A percentile compares a stretch with the other conserved stretches of the same genome.
Conservation (phyloP, 2,113 vertebrate genomes). For the Oreamnos americanus region DNA sequence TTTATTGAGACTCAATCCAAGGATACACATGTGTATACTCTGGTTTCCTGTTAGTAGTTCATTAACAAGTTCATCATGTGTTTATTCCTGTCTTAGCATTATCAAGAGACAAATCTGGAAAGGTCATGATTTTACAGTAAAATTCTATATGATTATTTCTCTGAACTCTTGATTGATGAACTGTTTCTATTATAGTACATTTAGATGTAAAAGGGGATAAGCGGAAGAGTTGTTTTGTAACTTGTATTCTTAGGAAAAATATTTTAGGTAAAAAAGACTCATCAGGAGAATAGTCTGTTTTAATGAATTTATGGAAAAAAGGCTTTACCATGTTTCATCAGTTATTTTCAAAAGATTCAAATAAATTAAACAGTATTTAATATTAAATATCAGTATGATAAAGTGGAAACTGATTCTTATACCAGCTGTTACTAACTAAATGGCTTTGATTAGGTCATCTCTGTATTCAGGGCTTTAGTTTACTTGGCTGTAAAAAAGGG, state of each 20-base stretch:
- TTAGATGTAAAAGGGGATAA: background rate
- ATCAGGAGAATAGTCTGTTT: background rate
- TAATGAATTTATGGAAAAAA: background rate
- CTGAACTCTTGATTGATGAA: background rate
- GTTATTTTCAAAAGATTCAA: constrained; percentile 35
- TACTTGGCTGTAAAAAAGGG: background rate
- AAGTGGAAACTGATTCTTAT: background rate
- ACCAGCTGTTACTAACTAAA: background rate
- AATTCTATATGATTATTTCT: constrained; percentile 41
- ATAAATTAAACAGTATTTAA: constrained; percentile 7
- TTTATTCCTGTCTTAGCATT: constrained; percentile 3
- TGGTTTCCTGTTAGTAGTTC: constrained; percentile 18
- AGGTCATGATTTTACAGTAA: background rate
- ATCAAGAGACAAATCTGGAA: background rate
- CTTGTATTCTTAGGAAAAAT: background rate
- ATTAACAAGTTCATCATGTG: constrained; percentile 44
- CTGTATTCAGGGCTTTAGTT: background rate
- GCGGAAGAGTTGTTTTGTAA: background rate
- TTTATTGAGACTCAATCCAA: constrained; percentile 35
- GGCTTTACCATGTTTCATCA: background rate
- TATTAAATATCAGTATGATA: background rate
- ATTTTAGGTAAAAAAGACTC: background rate
- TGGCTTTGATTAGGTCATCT: background rate
- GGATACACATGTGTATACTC: background rate
- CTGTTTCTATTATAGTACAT: background rate